Base-by-base conservation (phyloP, 2,113 vertebrate genomes). In the Scalopus aquaticus region DNA sequence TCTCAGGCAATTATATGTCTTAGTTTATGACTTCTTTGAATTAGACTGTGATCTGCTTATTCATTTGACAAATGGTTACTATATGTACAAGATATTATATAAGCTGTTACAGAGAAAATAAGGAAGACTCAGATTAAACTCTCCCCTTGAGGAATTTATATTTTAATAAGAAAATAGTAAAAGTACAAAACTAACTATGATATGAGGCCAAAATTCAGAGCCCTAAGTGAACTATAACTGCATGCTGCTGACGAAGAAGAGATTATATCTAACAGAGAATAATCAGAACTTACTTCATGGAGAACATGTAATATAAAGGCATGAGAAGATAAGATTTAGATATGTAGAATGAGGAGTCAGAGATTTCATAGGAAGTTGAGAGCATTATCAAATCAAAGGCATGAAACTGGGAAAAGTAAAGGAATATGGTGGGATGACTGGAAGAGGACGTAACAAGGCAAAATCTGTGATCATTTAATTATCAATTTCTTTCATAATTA, bases 11-110 rank as follows among this genome's bases (percentile, higher is more conserved):
- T 60, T 39, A 79, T 20, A 79, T 91, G 78, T 84, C 49, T 80
- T 93, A 54, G 12, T 60, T 58, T 96, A 46, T 74, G 82, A 73
- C 72, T 65, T 85, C 12, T 42, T 77, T 76, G 32, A 92, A 91
- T 35, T 42, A 87, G 8, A 24, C 35, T 82, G 26, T 22, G 60
- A 44, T 82, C 74, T 86, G 22, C 58, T 42, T 37, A n/a, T 56
- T 77, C 22, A 11, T 65, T 89, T 65, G 56, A 69, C 30, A 92
- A 86, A 73, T 92, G 24, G 13, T 82, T 73, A 82, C 39, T 20
- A 0, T 62, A 56, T 35, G 9, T 39, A 62, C 20, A 78, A 87
- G 46, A 92, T 35, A 76, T 16, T 69, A 20, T 58, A 26, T 65
- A 85, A 12, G 13, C 20, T 74, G 30, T 56, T 73, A 22, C 35